These are phyloP conservation scores for Panopea generosa DNA, from an alignment of 2,888 invertebrate genomes.

Conservation along the genomic window DNA sequence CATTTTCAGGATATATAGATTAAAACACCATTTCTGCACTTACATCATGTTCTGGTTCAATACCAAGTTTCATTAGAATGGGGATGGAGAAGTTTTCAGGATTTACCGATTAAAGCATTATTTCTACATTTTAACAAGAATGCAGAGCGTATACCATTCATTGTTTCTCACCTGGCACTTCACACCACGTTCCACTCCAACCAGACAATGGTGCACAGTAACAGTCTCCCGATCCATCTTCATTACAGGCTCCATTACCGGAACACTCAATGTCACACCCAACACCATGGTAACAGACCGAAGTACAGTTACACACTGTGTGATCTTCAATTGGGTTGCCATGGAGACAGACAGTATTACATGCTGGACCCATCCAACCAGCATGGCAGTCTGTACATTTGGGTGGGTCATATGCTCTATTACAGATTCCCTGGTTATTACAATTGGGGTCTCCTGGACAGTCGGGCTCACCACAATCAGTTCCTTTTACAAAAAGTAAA, in stretches of 20 bases:
- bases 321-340: slow-evolving; percentile 59
- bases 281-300: slow-evolving; percentile 72
- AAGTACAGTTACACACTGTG: slow-evolving; percentile 68
- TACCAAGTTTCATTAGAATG: too few species aligned
- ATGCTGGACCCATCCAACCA: slow-evolving; percentile 74
- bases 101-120: too few species aligned
- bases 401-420: slow-evolving; percentile 65
- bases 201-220: slow-evolving; percentile 71
- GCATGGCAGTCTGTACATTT: slow-evolving; percentile 68
- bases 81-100: too few species aligned
- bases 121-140: too few species aligned
- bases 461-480: slow-evolving; percentile 68
- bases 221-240: slow-evolving; percentile 53
- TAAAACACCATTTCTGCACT: too few species aligned
- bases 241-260: slow-evolving; percentile 68
- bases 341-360: slow-evolving; percentile 69
- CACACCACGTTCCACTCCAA: slow-evolving; percentile 73
- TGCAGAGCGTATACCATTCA: too few species aligned
- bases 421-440: slow-evolving; percentile 68
- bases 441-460: slow-evolving; percentile 77
- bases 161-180: slow-evolving; percentile 65
- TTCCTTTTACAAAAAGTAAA: slow-evolving; percentile 48
- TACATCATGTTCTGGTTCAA: too few species aligned
- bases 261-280: slow-evolving; percentile 77
- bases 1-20: too few species aligned